These are phyloP conservation scores for Oreochromis niloticus DNA, from an alignment of 2,113 vertebrate genomes.

Conservation along the genomic window DNA sequence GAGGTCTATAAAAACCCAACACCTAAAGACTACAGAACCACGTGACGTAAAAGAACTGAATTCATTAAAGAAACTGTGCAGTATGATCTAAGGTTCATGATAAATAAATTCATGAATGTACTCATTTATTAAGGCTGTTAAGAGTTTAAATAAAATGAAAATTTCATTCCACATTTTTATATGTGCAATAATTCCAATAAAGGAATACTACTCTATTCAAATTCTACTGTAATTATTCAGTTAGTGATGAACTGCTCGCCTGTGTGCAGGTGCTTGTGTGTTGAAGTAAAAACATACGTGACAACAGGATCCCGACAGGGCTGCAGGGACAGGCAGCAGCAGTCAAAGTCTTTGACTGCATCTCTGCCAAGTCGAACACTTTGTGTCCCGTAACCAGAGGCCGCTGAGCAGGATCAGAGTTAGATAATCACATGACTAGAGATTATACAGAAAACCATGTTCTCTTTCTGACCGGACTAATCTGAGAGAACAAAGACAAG, in stretches of 20 bases:
- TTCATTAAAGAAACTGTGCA: not conserved
- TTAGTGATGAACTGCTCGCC: not conserved
- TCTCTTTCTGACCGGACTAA: not conserved
- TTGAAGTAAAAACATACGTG: constrained; percentile 73
- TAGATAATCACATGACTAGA: not conserved
- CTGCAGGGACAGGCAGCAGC: constrained; percentile 87
- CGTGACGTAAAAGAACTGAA: not conserved
- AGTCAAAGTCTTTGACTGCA: constrained; percentile 90
- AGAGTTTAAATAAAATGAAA: not conserved
- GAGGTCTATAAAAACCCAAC: not conserved
- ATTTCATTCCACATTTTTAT: not conserved
- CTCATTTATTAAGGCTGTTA: not conserved
- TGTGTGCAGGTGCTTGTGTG: not conserved
- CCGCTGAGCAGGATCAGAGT: constrained; percentile 58
- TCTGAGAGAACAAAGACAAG: not conserved
- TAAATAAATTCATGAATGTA: not conserved
- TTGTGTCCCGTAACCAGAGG: constrained; percentile 90
- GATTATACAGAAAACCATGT: not conserved
- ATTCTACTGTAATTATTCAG: not conserved
- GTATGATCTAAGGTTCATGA: not conserved
- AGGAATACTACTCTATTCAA: not conserved
- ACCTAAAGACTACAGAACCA: not conserved
- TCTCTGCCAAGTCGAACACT: constrained; percentile 86
- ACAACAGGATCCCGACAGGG: constrained; percentile 84
- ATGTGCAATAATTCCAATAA: not conserved